Percentiles rank a stretch among this genome's conserved stretches.
Evolutionary conservation across 1,140 invertebrate genomes (phyloP).

Genomic region (Hesperophylax magnus): DNA sequence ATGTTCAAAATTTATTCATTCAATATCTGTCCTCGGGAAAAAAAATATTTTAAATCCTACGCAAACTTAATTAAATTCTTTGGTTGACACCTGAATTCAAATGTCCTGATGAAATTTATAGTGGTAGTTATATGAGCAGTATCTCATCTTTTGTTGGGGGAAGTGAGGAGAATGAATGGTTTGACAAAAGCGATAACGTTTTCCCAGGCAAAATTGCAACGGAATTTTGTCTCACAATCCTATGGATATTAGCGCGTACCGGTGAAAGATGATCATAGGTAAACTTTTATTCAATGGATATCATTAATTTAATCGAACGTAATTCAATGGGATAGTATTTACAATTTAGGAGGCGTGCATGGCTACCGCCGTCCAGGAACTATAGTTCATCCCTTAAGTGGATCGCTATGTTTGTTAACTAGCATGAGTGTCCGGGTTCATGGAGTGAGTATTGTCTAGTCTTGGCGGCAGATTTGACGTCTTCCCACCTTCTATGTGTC

Average conservation of each 20-base stretch:
- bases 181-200: conserved; percentile 25
- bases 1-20: conserved; percentile 3
- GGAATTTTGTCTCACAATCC: background rate
- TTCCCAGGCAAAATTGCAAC: background rate
- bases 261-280: background rate
- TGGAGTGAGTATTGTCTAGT: no score
- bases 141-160: conserved; percentile 29
- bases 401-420: no score
- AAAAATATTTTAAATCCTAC: background rate
- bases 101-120: conserved; percentile 20
- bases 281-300: background rate
- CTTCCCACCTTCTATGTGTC: no score
- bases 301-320: background rate
- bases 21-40: background rate
- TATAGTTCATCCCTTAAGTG: no score
- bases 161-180: conserved; percentile 23
- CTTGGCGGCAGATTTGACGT: no score
- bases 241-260: background rate
- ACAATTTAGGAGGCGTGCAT: no score
- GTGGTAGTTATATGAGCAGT: conserved; percentile 2
- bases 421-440: no score
- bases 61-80: conserved; percentile 30
- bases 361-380: no score
- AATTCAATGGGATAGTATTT: no score
- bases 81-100: conserved; percentile 26